Percentiles rank a stretch among this genome's conserved stretches.
These are phyloP conservation scores for Macrotus californicus DNA, from an alignment of 2,113 vertebrate species.

Conservation along the genomic window DNA sequence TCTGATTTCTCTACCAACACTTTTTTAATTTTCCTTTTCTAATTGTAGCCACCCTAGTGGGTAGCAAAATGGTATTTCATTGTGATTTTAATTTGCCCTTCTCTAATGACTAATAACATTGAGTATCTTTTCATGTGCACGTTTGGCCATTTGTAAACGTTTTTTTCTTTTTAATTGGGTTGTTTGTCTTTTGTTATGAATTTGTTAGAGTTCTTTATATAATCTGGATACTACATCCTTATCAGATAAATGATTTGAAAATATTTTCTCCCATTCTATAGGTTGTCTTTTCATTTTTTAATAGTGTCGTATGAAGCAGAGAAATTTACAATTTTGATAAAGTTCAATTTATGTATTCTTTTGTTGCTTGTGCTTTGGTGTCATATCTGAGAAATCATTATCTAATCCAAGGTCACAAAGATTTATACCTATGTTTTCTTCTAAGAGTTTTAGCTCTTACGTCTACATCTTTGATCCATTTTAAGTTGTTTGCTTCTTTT, in stretches of 20 bases:
- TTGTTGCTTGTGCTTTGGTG: background rate
- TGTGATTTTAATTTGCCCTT: background rate
- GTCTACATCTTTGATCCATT: background rate
- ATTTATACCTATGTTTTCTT: background rate
- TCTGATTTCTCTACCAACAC: background rate
- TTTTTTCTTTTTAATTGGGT: background rate
- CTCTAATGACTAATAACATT: background rate
- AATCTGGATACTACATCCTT: background rate
- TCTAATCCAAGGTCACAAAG: background rate
- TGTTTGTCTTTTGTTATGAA: background rate
- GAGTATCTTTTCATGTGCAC: background rate
- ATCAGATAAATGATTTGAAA: background rate
- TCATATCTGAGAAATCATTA: background rate
- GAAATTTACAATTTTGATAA: background rate
- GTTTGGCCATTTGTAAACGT: background rate
- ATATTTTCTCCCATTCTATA: background rate
- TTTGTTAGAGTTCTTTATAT: background rate
- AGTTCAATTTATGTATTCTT: background rate
- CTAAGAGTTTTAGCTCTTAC: background rate
- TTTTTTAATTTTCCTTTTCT: background rate
- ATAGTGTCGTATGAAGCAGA: background rate
- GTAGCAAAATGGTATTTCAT: background rate
- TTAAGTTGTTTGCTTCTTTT: background rate
- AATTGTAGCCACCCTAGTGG: background rate
- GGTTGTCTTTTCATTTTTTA: background rate